Percentiles rank a stretch among this genome's conserved stretches.
These are phyloP conservation scores for Dendropsophus ebraccatus DNA, from an alignment of 2,113 vertebrate genomes.

Conservation along the genomic window DNA sequence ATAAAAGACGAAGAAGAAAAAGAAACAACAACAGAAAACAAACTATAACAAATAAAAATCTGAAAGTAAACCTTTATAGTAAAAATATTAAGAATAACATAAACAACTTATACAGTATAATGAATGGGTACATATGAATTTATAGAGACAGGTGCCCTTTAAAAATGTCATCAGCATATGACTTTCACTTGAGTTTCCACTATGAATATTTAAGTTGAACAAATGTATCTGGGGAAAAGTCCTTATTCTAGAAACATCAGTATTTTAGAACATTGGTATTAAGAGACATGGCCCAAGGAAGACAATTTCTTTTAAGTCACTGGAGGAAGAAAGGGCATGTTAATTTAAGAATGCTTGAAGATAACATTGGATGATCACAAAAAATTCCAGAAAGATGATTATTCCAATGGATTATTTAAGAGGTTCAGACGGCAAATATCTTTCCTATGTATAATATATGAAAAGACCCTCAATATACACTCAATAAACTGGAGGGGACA, in stretches of 20 bases:
- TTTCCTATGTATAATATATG: slow-evolving; percentile 32
- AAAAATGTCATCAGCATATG: neutral
- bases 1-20: no score
- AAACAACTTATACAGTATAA: neutral
- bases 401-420: slow-evolving; percentile 52
- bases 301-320: slow-evolving; percentile 49
- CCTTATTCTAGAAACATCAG: neutral
- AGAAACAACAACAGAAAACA: no score
- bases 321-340: slow-evolving; percentile 30
- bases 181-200: neutral
- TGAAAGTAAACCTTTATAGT: no score
- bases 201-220: slow-evolving; percentile 16
- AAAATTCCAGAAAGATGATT: slow-evolving; percentile 32
- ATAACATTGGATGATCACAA: slow-evolving; percentile 37
- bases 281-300: slow-evolving; percentile 46
- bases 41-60: neutral
- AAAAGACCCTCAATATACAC: slow-evolving; percentile 8
- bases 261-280: slow-evolving; percentile 49
- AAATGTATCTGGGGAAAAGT: neutral
- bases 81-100: neutral
- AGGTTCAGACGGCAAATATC: slow-evolving; percentile 24
- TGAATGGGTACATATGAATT: neutral
- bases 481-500: neutral
- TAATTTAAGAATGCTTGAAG: slow-evolving; percentile 44
- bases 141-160: neutral